A percentile compares a stretch with the other conserved stretches of the same genome.
Evolutionary conservation across 2,797 vertebrate species (phyloP).

Genomic region (Oreochromis grahami): DNA sequence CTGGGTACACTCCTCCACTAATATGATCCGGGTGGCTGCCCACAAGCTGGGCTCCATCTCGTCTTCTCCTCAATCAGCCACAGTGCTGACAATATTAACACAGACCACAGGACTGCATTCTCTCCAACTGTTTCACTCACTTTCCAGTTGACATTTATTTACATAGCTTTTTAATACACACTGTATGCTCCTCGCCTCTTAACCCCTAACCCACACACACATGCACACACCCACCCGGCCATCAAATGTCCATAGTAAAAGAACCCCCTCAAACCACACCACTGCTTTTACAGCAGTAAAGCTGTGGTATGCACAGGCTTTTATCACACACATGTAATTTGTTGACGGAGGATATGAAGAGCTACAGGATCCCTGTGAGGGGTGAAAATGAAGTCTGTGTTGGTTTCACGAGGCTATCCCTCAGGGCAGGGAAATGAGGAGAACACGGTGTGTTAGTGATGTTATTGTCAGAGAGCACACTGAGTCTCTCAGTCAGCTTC

Average conservation of each 20-base stretch:
- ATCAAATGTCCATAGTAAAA: constrained; percentile 26
- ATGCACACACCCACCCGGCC: neutral
- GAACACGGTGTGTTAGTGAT: constrained; percentile 61
- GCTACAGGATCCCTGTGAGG: constrained; percentile 48
- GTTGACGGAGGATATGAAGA: constrained; percentile 55
- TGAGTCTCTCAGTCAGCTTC: constrained; percentile 3
- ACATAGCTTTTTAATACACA: constrained; percentile 54
- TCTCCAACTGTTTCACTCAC: constrained; percentile 52
- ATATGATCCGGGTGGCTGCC: constrained; percentile 74
- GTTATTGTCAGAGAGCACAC: constrained; percentile 49
- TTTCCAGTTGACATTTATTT: constrained; percentile 70
- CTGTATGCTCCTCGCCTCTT: constrained; percentile 14
- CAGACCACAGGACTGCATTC: constrained; percentile 54
- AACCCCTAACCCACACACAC: neutral
- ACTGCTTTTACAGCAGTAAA: constrained; percentile 42
- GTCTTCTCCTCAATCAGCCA: constrained; percentile 66
- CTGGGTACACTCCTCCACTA: constrained; percentile 66
- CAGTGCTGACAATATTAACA: constrained; percentile 69
- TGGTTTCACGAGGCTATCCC: constrained; percentile 27
- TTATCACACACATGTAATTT: constrained; percentile 63
- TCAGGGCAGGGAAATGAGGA: constrained; percentile 43
- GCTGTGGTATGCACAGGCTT: constrained; percentile 17
- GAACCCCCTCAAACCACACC: neutral
- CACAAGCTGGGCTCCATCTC: constrained; percentile 71
- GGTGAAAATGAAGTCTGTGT: constrained; percentile 67